These are phyloP conservation scores for Hirtodrosophila duncani DNA, from an alignment of 2,888 invertebrate genomes.

Conservation along the genomic window DNA sequence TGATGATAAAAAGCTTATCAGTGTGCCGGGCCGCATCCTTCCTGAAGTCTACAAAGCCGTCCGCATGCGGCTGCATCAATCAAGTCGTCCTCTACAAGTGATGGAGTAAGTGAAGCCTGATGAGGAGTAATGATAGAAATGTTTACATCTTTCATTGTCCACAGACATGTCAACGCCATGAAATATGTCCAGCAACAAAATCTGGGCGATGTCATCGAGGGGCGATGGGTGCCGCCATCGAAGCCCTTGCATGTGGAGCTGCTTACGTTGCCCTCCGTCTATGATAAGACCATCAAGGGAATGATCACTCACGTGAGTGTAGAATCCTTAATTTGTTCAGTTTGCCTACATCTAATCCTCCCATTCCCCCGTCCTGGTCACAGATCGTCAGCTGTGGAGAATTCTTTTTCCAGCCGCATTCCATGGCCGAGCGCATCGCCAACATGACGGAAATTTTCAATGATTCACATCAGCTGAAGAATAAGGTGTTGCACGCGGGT, in stretches of 20 bases:
- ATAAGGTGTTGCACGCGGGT: slow-evolving; percentile 52
- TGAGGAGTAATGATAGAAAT: background rate
- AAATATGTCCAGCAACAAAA: slow-evolving; percentile 77
- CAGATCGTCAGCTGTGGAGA: slow-evolving; percentile 74
- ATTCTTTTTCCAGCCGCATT: slow-evolving; percentile 76
- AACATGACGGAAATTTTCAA: slow-evolving; percentile 78
- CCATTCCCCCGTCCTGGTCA: too few relatives aligned
- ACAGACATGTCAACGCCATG: slow-evolving; percentile 80
- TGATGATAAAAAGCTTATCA: slow-evolving; percentile 55
- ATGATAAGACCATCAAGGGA: slow-evolving; percentile 79
- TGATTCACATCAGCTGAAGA: slow-evolving; percentile 63
- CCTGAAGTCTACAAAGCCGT: slow-evolving; percentile 87
- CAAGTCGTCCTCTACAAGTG: slow-evolving; percentile 53
- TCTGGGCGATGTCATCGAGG: slow-evolving; percentile 67
- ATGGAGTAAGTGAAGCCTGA: slow-evolving; percentile 68
- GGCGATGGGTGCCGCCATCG: slow-evolving; percentile 62
- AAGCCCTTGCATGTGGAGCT: slow-evolving; percentile 78
- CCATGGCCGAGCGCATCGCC: slow-evolving; percentile 61
- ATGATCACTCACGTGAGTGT: slow-evolving; percentile 81
- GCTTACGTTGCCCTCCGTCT: slow-evolving; percentile 81
- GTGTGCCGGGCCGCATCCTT: slow-evolving; percentile 82
- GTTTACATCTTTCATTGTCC: background rate
- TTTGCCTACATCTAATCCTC: too few relatives aligned
- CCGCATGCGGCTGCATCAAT: slow-evolving; percentile 82
- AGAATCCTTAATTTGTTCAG: too few relatives aligned